phyloP scores from a whole-genome alignment of 2,113 vertebrate genomes.

The Cyrtonyx montezumae region DNA sequence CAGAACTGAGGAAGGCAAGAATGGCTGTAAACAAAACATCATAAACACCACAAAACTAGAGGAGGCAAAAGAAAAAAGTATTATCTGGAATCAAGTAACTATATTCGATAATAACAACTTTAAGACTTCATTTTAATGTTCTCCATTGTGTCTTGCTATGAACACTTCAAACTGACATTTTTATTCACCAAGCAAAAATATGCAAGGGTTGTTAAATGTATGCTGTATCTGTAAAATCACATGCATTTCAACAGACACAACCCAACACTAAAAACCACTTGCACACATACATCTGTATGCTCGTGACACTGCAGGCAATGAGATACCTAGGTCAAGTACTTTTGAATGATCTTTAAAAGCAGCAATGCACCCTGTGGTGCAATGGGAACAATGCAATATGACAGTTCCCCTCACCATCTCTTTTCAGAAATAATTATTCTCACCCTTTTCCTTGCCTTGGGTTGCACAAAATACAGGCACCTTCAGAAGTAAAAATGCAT shows the following conservation, averaged over 20 bases:
- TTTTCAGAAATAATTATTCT: neutral
- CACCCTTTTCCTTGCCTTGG: neutral
- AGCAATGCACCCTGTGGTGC: neutral
- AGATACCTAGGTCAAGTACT: neutral
- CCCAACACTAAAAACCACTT: neutral
- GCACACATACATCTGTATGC: rapidly evolving
- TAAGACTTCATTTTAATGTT: neutral
- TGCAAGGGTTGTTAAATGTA: neutral
- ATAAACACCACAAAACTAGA: neutral
- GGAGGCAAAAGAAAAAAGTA: neutral
- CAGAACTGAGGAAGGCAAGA: neutral
- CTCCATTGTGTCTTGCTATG: neutral
- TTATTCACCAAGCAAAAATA: neutral
- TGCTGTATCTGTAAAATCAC: neutral
- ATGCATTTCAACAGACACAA: neutral
- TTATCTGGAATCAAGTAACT: neutral
- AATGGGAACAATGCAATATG: neutral
- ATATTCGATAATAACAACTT: neutral
- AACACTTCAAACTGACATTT: neutral
- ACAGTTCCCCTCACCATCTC: rapidly evolving
- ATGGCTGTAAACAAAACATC: neutral
- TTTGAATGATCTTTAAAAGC: neutral
- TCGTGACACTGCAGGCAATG: neutral
- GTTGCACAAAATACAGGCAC: neutral
- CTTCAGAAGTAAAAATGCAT: neutral